Evolutionary conservation across 2,113 vertebrate species (phyloP).

Genomic region (Myiopsitta monachus): DNA sequence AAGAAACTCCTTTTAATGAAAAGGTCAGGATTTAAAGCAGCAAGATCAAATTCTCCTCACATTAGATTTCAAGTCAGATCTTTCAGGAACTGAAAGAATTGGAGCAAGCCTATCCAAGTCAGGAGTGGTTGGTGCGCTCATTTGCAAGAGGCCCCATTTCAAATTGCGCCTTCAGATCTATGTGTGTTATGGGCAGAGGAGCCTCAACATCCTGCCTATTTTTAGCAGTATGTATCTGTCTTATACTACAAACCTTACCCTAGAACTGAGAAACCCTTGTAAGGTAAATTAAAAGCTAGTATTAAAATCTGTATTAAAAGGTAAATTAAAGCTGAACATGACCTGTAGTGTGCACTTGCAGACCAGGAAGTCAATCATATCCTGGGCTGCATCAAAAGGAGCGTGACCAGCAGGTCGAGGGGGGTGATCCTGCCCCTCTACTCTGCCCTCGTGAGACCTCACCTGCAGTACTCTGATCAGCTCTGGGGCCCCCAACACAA

Average conservation of each 20-base stretch:
- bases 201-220: neutral
- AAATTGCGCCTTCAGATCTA: neutral
- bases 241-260: neutral
- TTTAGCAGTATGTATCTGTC: neutral
- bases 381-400: neutral
- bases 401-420: fast-evolving
- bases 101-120: neutral
- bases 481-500: too few species aligned
- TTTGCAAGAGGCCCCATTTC: neutral
- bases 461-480: neutral
- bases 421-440: neutral
- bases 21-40: neutral
- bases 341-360: neutral
- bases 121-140: fast-evolving
- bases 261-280: neutral
- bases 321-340: neutral
- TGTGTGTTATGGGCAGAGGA: neutral
- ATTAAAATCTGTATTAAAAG: neutral
- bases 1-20: neutral
- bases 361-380: neutral
- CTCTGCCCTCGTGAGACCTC: neutral
- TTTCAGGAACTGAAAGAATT: neutral
- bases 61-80: neutral
- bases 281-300: neutral
- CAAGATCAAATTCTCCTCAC: neutral